A percentile compares a stretch with the other conserved stretches of the same genome.
Conservation (phyloP, 2,113 vertebrate species). For the human region DNA sequence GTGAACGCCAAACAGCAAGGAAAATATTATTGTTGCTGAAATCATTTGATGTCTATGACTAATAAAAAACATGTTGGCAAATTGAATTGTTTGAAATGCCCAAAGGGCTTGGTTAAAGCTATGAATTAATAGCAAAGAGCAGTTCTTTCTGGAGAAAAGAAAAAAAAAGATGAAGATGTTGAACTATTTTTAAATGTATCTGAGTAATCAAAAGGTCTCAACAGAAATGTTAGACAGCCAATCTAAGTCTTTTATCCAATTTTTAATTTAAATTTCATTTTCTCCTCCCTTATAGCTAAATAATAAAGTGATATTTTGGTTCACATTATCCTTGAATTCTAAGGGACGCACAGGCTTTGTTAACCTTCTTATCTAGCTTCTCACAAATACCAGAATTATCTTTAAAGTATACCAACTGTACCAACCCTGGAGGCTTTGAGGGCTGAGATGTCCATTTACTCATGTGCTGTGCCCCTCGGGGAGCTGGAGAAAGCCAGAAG, state of each 20-base stretch:
- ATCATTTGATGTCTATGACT: constrained; percentile 64
- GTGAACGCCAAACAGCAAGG: constrained; percentile 63
- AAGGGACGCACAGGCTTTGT: background rate
- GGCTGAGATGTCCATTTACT: background rate
- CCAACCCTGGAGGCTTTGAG: background rate
- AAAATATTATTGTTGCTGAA: constrained; percentile 73
- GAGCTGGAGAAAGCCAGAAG: background rate
- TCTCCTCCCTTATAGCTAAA: background rate
- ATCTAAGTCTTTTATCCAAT: background rate
- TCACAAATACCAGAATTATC: background rate
- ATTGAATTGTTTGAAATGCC: constrained; percentile 50
- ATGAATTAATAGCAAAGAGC: constrained; percentile 10
- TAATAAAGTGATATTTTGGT: background rate
- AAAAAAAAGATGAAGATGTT: background rate
- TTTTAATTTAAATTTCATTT: constrained; percentile 34
- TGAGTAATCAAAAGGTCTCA: background rate
- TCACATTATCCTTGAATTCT: background rate
- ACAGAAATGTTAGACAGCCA: background rate
- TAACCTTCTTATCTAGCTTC: background rate
- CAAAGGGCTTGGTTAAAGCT: constrained; percentile 58
- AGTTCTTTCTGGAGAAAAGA: constrained; percentile 5
- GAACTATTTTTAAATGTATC: constrained; percentile 11
- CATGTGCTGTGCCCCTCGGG: background rate
- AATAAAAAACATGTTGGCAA: constrained; percentile 52
- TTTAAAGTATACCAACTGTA: background rate